These are phyloP conservation scores for Campoplex capitator DNA, from an alignment of 2,888 invertebrate genomes.

Conservation along the genomic window DNA sequence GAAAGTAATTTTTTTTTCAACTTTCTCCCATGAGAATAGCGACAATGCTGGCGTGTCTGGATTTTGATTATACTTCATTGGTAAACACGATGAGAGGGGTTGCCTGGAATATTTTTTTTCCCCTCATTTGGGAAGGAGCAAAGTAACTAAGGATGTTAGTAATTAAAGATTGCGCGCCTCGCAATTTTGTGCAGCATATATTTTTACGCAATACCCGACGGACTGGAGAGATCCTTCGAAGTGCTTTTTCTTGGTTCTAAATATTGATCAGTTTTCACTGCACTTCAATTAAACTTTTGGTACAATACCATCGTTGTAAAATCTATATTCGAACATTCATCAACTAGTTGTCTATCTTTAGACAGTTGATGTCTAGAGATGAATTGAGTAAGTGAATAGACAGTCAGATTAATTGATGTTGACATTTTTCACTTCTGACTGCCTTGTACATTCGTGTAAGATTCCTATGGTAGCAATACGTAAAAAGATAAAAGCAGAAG, in stretches of 20 bases:
- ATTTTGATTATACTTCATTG: slow-evolving; percentile 68
- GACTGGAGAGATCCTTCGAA: neutral
- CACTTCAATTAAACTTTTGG: neutral
- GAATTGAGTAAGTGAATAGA: neutral
- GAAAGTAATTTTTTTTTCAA: slow-evolving; percentile 49
- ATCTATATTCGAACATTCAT: neutral
- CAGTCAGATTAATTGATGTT: neutral
- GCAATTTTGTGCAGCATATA: neutral
- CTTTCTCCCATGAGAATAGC: slow-evolving; percentile 52
- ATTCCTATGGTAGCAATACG: neutral
- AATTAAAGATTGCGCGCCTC: neutral
- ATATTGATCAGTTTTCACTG: neutral
- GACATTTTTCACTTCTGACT: neutral
- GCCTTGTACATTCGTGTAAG: neutral
- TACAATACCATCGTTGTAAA: neutral
- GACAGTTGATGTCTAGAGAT: neutral
- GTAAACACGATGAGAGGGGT: slow-evolving; percentile 60
- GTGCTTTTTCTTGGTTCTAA: neutral
- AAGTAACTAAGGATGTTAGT: neutral
- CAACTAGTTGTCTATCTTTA: no score
- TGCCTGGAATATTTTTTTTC: slow-evolving; percentile 49
- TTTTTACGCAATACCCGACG: slow-evolving; percentile 7
- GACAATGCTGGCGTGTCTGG: slow-evolving; percentile 50
- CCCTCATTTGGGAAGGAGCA: slow-evolving; percentile 2
- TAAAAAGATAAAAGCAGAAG: neutral